These are phyloP conservation scores for Thunnus thynnus DNA, from an alignment of 2,113 vertebrate genomes.

Conservation along the genomic window DNA sequence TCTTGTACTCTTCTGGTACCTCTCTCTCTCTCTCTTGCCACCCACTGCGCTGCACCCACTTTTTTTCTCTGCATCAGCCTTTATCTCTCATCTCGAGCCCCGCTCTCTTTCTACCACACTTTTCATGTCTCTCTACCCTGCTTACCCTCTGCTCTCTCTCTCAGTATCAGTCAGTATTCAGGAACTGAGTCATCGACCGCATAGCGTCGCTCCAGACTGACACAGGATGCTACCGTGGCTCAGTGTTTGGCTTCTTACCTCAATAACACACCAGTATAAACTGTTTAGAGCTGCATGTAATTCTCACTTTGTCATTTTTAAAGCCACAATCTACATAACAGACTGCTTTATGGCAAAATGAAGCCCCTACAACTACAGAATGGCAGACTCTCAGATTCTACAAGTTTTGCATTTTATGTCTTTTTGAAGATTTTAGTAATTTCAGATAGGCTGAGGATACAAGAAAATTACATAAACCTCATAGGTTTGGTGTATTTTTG, in stretches of 20 bases:
- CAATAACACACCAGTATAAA: neutral
- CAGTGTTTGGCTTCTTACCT: neutral
- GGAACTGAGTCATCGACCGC: conserved; percentile 66
- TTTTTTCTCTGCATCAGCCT: no score
- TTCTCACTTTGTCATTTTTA: conserved; percentile 1
- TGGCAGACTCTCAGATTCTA: no score
- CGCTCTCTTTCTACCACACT: neutral
- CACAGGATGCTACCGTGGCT: conserved; percentile 54
- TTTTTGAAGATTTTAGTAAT: no score
- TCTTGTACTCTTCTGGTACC: no score
- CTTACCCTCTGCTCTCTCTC: conserved; percentile 5
- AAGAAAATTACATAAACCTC: neutral
- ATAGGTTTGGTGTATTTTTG: neutral
- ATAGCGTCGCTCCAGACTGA: neutral
- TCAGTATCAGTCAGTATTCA: conserved; percentile 41
- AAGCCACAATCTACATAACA: neutral
- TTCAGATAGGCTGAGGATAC: no score
- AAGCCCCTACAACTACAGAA: no score
- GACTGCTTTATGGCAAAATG: no score
- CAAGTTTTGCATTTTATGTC: no score
- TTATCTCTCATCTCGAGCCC: neutral
- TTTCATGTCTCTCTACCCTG: neutral
- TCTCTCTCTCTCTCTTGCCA: neutral
- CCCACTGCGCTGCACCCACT: no score
- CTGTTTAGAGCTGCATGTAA: neutral